Evolutionary conservation across 2,113 vertebrate genomes (phyloP).

Genomic region (Strigops habroptila): DNA sequence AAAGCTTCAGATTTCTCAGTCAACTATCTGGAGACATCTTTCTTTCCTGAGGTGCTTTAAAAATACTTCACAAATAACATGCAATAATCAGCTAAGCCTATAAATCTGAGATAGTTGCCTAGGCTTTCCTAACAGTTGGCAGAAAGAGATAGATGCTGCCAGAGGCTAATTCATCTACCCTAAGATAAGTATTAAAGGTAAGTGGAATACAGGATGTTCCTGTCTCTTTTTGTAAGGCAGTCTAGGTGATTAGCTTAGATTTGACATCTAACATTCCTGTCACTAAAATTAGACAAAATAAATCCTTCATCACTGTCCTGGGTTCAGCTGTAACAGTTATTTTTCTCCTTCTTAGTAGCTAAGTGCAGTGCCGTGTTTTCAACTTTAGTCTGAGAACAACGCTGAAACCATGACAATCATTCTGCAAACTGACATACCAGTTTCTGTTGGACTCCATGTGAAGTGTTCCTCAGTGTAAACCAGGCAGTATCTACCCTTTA

Average conservation of each 20-base stretch:
- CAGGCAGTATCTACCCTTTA: background rate
- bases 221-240: background rate
- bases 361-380: background rate
- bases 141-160: background rate
- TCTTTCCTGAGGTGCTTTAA: background rate
- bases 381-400: background rate
- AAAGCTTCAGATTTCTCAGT: background rate
- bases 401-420: background rate
- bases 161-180: background rate
- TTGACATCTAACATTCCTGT: background rate
- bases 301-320: background rate
- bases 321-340: background rate
- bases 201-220: background rate
- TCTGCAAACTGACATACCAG: background rate
- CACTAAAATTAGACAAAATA: background rate
- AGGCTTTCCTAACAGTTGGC: background rate
- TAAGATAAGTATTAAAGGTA: background rate
- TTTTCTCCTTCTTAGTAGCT: background rate
- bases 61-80: conserved; percentile 1
- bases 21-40: background rate
- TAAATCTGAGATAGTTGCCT: background rate
- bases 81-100: background rate
- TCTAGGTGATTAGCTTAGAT: background rate
- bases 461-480: background rate
- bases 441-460: background rate